Conservation (phyloP, 2,797 vertebrate species). For the Gambelia wislizenii region DNA sequence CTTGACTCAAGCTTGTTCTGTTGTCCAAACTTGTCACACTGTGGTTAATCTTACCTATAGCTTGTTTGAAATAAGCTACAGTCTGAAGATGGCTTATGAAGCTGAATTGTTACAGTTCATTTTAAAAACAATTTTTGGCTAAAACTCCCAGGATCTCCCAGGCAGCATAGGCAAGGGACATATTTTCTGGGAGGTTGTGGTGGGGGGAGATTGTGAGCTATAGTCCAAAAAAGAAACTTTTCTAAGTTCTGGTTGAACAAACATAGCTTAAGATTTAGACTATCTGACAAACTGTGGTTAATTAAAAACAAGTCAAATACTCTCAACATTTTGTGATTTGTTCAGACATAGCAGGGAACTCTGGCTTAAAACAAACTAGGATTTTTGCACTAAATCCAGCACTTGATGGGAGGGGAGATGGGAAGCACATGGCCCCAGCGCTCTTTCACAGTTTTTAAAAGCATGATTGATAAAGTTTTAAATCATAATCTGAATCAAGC, state of each 20-base stretch:
- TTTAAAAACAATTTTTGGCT: background rate
- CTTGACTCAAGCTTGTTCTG: background rate
- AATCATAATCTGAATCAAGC: background rate
- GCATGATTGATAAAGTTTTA: background rate
- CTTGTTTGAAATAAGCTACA: background rate
- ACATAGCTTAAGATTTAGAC: background rate
- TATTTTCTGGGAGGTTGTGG: too few relatives aligned
- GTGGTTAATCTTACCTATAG: background rate
- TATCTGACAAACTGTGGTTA: background rate
- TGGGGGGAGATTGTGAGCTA: too few relatives aligned
- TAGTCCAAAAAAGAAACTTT: too few relatives aligned
- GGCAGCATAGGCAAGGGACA: too few relatives aligned
- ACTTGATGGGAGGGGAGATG: background rate
- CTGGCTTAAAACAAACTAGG: background rate
- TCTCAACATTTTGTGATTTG: background rate
- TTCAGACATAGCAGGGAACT: background rate
- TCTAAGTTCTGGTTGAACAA: too few relatives aligned
- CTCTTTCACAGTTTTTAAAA: background rate
- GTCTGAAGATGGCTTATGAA: background rate
- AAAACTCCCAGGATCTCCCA: too few relatives aligned
- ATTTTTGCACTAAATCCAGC: background rate
- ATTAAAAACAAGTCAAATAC: background rate
- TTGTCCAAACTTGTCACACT: background rate
- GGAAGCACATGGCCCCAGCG: background rate
- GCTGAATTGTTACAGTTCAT: background rate